Percentiles rank a stretch among this genome's conserved stretches.
Conservation (phyloP, 1,140 invertebrate genomes). For the Cydia amplana region DNA sequence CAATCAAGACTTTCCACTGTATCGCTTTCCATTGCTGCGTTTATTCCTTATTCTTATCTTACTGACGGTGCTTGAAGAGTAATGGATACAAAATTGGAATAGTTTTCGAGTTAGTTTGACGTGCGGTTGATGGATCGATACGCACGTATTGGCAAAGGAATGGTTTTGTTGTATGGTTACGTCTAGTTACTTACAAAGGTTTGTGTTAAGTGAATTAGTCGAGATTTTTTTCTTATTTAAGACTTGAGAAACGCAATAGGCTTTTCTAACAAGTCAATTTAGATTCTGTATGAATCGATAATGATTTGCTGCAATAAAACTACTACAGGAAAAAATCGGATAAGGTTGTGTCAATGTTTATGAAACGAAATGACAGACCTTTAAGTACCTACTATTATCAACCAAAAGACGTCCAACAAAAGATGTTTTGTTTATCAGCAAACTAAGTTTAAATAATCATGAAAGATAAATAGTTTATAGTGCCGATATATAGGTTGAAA, state of each 20-base stretch:
- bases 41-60: background rate
- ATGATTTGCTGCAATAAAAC: background rate
- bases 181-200: conserved; percentile 32
- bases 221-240: background rate
- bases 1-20: conserved; percentile 33
- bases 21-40: conserved; percentile 2
- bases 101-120: background rate
- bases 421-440: no score
- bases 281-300: background rate
- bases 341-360: no score
- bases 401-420: no score
- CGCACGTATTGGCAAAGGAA: conserved; percentile 44
- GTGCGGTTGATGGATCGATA: conserved; percentile 42
- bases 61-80: conserved; percentile 2
- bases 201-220: conserved; percentile 31
- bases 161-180: conserved; percentile 37
- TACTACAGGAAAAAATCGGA: background rate
- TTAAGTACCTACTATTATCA: no score
- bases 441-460: no score
- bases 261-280: conserved; percentile 2
- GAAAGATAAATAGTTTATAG: no score
- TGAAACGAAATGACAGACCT: no score
- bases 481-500: no score
- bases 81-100: conserved; percentile 34
- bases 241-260: background rate